Evolutionary conservation across 2,113 vertebrate species (phyloP), one percentile per base, ranked within the genome.

Genomic region (Indicator maculatus): DNA sequence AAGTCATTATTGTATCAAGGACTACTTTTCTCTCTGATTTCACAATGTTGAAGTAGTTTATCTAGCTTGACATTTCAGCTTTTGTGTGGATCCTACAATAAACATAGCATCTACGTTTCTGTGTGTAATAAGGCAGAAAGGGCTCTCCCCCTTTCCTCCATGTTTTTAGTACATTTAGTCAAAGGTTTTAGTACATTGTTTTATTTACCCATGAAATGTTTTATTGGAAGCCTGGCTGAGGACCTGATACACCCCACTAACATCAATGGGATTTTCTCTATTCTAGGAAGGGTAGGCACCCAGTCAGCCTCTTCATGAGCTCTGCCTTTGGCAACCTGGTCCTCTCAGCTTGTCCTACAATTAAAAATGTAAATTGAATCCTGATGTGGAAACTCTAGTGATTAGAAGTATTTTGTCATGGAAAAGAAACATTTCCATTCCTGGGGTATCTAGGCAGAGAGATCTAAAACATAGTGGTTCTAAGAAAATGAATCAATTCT

Each of bases 401-500:
- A 76, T 71, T 52, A 30, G 15, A 56, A 86, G 65, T 56, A 81
- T 91, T 93, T 87, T 61, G 56, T 83, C 20, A 26, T 21, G 56
- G 38, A 77, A 70, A 41, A 70, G 73, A 84, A 86, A 83, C 1
- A 0, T 86, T 96, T 95, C 91, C 45, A 67, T 94, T 93, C 71
- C 94, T 87, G 77, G 90, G 27, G 52, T 89, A 91, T 95, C 73
- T 50, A 96, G 71, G 89, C 67, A 91, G 88, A 84, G 91, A 92
- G 78, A 96, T 88, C 87, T 94, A 93, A 97, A 96, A 95, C 23
- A 19, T 87, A 92, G 92, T 70, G 12, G 89, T 95, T 97, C 93
- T 95, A 89, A 93, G 97, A 95, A 97, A 95, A 94, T 12, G 63
- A 88, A 95, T 97, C 66, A 95, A 76, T 96, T 96, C 78, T 93